Evolutionary conservation across 1,140 invertebrate species (phyloP).

Genomic region (Drosophila gunungcola): DNA sequence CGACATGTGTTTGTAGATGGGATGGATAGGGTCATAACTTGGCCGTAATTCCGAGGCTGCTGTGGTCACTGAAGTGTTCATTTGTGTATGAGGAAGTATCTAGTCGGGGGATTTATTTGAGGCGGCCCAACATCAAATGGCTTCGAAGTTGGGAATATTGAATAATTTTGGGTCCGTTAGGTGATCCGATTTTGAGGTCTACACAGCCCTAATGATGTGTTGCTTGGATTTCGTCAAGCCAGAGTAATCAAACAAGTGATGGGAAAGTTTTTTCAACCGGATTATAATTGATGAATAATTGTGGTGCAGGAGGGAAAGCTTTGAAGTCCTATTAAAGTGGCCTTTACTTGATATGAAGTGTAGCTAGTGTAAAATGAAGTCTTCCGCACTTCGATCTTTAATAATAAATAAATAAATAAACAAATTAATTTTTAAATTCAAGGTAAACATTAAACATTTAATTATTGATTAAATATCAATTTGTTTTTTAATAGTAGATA

Average conservation of each 20-base stretch:
- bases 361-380: neutral
- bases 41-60: constrained; percentile 16
- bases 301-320: constrained; percentile 10
- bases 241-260: constrained; percentile 42
- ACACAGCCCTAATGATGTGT: constrained; percentile 28
- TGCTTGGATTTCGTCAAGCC: constrained; percentile 20
- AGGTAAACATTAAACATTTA: too few relatives aligned
- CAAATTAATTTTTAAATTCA: neutral
- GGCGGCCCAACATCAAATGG: constrained; percentile 67
- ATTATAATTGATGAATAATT: constrained; percentile 43
- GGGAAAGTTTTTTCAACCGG: constrained; percentile 25
- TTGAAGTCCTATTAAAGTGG: neutral
- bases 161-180: constrained; percentile 37
- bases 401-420: neutral
- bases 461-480: too few relatives aligned
- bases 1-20: constrained; percentile 76
- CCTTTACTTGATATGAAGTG: neutral
- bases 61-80: constrained; percentile 66
- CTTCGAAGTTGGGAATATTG: constrained; percentile 19
- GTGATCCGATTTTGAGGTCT: constrained; percentile 48
- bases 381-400: neutral
- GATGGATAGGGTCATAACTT: constrained; percentile 34
- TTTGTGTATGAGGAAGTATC: constrained; percentile 69
- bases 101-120: constrained; percentile 63
- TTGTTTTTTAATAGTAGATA: too few relatives aligned